Conservation (phyloP, 1,140 invertebrate genomes). For the Drosophila saltans region DNA sequence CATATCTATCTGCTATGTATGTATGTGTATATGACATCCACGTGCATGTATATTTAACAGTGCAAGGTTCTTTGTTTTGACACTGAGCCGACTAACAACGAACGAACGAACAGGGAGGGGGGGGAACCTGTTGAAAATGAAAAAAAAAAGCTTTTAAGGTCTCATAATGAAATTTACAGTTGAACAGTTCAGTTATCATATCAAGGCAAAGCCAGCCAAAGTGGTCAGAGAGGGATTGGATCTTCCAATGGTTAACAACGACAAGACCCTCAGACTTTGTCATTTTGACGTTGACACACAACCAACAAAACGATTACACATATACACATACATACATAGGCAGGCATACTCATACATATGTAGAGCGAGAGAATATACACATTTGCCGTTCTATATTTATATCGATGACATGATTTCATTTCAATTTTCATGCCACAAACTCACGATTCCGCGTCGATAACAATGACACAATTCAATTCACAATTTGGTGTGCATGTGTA, state of each 20-base stretch:
- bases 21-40: neutral
- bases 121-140: slow-evolving; percentile 35
- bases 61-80: slow-evolving; percentile 10
- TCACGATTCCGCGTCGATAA: slow-evolving; percentile 61
- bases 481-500: slow-evolving; percentile 13
- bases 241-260: slow-evolving; percentile 9
- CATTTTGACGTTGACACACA: slow-evolving; percentile 38
- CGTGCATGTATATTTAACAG: neutral
- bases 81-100: slow-evolving; percentile 7
- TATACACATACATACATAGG: neutral
- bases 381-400: slow-evolving; percentile 54
- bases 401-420: slow-evolving; percentile 67
- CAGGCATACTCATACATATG: neutral
- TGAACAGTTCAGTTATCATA: slow-evolving; percentile 13
- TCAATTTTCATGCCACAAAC: slow-evolving; percentile 67
- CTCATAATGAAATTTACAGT: slow-evolving; percentile 13
- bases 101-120: neutral
- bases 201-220: slow-evolving; percentile 15
- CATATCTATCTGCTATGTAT: no score
- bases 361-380: slow-evolving; percentile 13
- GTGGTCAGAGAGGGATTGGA: slow-evolving; percentile 4
- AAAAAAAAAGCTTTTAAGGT: slow-evolving; percentile 25
- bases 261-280: slow-evolving; percentile 36
- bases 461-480: slow-evolving; percentile 53
- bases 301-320: slow-evolving; percentile 10